A percentile compares a stretch with the other conserved stretches of the same genome.
Evolutionary conservation across 1,140 invertebrate species (phyloP).

Genomic region (Brevipalpus yothersi): DNA sequence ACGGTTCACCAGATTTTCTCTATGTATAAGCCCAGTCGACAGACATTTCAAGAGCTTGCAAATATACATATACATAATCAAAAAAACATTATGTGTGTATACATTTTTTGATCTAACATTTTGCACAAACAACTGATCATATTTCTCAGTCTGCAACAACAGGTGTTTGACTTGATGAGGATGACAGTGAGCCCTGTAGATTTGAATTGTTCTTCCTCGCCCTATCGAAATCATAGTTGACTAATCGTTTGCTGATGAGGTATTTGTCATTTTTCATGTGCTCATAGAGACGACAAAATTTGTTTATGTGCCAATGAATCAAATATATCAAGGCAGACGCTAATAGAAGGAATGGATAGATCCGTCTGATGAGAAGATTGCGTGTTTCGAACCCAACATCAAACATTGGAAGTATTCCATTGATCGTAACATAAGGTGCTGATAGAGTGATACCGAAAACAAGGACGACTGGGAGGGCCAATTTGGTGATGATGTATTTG

Average conservation of each 20-base stretch:
- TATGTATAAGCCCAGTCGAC: too few relatives aligned
- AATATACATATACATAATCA: too few relatives aligned
- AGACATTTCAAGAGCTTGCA: too few relatives aligned
- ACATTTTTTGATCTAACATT: too few relatives aligned
- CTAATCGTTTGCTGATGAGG: slow-evolving; percentile 70
- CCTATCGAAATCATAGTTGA: slow-evolving; percentile 52
- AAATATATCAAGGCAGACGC: slow-evolving; percentile 36
- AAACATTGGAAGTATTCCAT: slow-evolving; percentile 53
- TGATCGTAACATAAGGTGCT: slow-evolving; percentile 63
- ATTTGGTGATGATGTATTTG: slow-evolving; percentile 49
- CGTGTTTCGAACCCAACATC: slow-evolving; percentile 37
- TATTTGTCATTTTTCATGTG: slow-evolving; percentile 99
- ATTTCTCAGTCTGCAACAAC: too few relatives aligned
- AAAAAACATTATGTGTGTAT: too few relatives aligned
- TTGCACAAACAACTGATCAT: too few relatives aligned
- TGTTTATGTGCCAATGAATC: slow-evolving; percentile 53
- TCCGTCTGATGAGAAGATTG: slow-evolving; percentile 51
- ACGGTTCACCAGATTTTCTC: too few relatives aligned
- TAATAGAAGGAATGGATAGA: slow-evolving; percentile 62
- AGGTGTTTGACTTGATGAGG: too few relatives aligned
- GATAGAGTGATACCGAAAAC: slow-evolving; percentile 62
- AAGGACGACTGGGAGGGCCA: slow-evolving; percentile 68
- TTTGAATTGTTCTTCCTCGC: neutral
- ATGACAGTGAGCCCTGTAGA: too few relatives aligned
- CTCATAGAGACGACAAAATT: slow-evolving; percentile 80